phyloP scores from a whole-genome alignment of 64 coral and sea anemone genomes.

The Porites lutea region DNA sequence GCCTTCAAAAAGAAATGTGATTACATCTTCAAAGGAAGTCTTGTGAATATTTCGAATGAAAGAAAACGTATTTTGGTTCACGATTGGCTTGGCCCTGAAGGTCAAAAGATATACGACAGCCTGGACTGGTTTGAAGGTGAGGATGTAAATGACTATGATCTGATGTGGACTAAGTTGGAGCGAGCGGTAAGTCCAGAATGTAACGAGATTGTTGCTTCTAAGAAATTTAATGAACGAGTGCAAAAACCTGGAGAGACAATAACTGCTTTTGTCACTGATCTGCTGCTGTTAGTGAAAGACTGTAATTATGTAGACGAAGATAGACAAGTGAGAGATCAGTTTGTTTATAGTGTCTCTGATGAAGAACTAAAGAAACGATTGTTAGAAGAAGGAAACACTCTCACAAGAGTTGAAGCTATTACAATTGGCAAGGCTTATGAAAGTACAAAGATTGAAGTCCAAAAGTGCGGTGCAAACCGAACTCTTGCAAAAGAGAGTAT shows the following conservation, averaged over 20 bases:
- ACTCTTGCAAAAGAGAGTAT: neutral
- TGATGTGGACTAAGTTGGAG: too few relatives aligned
- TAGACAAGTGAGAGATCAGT: slow-evolving; percentile 20
- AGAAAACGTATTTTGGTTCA: too few relatives aligned
- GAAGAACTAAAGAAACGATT: neutral
- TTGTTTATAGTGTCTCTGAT: neutral
- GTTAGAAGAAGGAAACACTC: slow-evolving; percentile 5
- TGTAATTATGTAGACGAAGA: slow-evolving; percentile 38
- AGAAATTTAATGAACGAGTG: too few relatives aligned
- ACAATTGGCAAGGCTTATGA: slow-evolving; percentile 14
- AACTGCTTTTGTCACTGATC: slow-evolving; percentile 9
- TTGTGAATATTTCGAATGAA: too few relatives aligned
- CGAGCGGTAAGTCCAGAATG: too few relatives aligned
- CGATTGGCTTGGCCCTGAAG: too few relatives aligned
- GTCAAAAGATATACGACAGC: too few relatives aligned
- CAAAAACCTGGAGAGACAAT: slow-evolving; percentile 35
- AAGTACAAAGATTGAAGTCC: neutral
- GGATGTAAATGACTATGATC: too few relatives aligned
- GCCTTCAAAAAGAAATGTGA: slow-evolving; percentile 27
- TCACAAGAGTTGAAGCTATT: slow-evolving; percentile 14
- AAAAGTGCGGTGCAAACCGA: neutral
- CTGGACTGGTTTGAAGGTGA: too few relatives aligned
- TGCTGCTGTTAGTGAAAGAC: slow-evolving; percentile 23
- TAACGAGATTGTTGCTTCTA: too few relatives aligned
- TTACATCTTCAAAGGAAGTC: too few relatives aligned